Conservation (phyloP, 2,113 vertebrate species). For the Pholis gunnellus region DNA sequence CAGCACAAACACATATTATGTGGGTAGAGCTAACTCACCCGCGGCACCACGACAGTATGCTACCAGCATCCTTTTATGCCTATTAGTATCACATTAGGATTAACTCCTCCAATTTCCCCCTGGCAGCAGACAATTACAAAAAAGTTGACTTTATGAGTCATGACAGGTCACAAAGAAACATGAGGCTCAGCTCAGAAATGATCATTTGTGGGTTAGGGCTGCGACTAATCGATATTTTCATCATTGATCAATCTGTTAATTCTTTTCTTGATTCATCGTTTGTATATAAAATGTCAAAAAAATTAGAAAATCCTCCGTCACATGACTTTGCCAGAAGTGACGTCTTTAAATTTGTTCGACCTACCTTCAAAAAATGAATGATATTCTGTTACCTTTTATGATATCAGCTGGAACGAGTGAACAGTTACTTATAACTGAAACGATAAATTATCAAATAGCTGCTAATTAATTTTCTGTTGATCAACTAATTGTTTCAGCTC, state of each 20-base stretch:
- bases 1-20: background rate
- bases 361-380: background rate
- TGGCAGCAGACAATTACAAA: constrained; percentile 18
- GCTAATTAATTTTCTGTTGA: background rate
- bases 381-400: background rate
- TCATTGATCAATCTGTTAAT: background rate
- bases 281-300: background rate
- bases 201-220: background rate
- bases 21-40: background rate
- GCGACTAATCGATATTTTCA: background rate
- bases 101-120: constrained; percentile 20
- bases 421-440: background rate
- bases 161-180: constrained; percentile 3
- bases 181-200: constrained; percentile 1
- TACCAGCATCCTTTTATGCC: constrained; percentile 5
- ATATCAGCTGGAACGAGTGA: background rate
- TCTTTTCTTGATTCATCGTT: background rate
- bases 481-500: background rate
- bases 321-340: background rate
- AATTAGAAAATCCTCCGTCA: background rate
- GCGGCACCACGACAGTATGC: background rate
- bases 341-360: background rate
- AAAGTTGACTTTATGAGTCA: constrained; percentile 6
- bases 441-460: background rate
- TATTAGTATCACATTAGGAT: constrained; percentile 24